phyloP scores from a whole-genome alignment of 2,113 vertebrate species.

The Brachypteracias leptosomus region DNA sequence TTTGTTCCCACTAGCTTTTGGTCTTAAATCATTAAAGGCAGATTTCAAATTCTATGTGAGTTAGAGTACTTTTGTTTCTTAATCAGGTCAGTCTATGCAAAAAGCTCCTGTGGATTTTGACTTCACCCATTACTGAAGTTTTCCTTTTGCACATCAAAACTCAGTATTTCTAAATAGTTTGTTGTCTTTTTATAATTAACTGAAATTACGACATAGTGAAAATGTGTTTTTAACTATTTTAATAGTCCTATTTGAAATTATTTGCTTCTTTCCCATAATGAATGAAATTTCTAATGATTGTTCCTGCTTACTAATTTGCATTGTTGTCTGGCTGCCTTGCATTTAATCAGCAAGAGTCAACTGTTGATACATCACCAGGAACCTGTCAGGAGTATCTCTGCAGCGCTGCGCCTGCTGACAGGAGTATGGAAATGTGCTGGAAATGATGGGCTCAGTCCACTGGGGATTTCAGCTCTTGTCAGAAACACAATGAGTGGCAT shows the following conservation, averaged over 20 bases:
- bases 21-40: not conserved
- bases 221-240: not conserved
- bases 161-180: not conserved
- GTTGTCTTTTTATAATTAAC: not conserved
- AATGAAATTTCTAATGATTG: not conserved
- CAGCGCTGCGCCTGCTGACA: not conserved
- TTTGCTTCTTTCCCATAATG: not conserved
- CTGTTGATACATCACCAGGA: not conserved
- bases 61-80: not conserved
- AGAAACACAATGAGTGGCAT: conserved; percentile 44
- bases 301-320: not conserved
- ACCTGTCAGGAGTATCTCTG: not conserved
- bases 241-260: not conserved
- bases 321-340: not conserved
- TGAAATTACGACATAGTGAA: not conserved
- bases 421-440: not conserved
- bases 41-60: not conserved
- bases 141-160: not conserved
- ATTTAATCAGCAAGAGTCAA: not conserved
- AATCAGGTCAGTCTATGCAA: not conserved
- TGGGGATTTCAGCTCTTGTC: conserved; percentile 13
- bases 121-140: not conserved
- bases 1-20: conserved; percentile 11
- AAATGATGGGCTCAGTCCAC: not conserved
- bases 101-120: not conserved